Evolutionary conservation across 2,888 invertebrate species (phyloP), one percentile per base, ranked within the genome.

Genomic region (Siphonodentalium dalli): DNA sequence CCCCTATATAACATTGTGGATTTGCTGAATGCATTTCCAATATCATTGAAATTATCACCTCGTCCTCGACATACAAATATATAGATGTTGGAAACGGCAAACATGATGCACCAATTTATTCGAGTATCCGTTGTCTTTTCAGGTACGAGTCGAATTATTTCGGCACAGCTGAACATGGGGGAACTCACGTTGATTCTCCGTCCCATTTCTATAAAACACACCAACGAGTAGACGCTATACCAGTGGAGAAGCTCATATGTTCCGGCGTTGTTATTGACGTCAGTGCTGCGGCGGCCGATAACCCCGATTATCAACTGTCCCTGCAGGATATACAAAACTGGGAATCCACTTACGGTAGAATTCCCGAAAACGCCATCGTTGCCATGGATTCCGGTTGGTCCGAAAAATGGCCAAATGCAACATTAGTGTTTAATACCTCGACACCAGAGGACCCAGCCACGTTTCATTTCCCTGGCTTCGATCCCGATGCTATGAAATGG

Each of bases 171-270:
- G 87, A 88, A 61, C 88, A 88, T 66, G 85, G 85, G 0, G 87
- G 88, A 1, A 88, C 88, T 0, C 88, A 88, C 64, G 50, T 88
- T 6, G 88, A 88, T 62, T 86, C 88, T 0, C 88, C 88, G 0
- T 84, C 84, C 48, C 88, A 88, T 69, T 87, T 87, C 68, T 64
- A 71, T 37, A 65, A 69, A 13, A 67, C 78, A 1, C 85, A 84
- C 1, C 79, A 81, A 75, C 82, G 81, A 20, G 84, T 86, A 0
- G 85, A 83, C 7, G 83, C 86, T 29, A 84, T 88, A 49, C 85
- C 86, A 0, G 49, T 77, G 9, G 63, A 71, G 1, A 71, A 70
- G 18, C 66, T 87, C 23, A 69, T 85, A 18, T 83, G 78, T 11
- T 79, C 79, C 50, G 75, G 73, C 9, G 69, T 71, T 20, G 60